Conservation (phyloP, 2,888 invertebrate species). For the Tiliacea citrago region DNA sequence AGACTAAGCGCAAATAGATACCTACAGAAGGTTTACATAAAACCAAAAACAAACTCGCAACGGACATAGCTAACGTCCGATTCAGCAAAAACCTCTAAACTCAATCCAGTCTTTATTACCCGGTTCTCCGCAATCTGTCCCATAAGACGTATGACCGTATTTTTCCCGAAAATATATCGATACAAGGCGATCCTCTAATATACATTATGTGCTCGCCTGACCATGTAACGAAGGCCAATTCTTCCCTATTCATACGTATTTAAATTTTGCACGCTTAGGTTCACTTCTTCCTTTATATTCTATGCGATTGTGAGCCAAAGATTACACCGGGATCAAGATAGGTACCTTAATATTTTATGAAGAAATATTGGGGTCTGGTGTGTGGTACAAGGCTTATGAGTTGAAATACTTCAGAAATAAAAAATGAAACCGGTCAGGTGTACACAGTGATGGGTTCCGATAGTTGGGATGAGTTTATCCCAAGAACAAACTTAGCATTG, state of each 20-base stretch:
- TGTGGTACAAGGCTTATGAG: slow-evolving; percentile 58
- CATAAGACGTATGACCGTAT: slow-evolving; percentile 33
- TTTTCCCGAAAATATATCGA: slow-evolving; percentile 29
- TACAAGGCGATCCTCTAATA: slow-evolving; percentile 34
- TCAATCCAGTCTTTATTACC: slow-evolving; percentile 36
- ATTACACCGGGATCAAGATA: slow-evolving; percentile 80
- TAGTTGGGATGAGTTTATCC: too few species aligned
- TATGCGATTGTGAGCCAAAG: slow-evolving; percentile 80
- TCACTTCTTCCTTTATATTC: slow-evolving; percentile 70
- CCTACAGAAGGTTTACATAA: not conserved
- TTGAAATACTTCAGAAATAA: not conserved
- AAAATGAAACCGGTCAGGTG: too few species aligned
- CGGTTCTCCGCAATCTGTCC: slow-evolving; percentile 31
- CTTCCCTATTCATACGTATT: slow-evolving; percentile 61
- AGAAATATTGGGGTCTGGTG: slow-evolving; percentile 78
- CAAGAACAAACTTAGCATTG: too few species aligned
- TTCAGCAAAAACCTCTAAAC: slow-evolving; percentile 11
- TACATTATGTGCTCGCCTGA: slow-evolving; percentile 44
- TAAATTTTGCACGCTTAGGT: slow-evolving; percentile 71
- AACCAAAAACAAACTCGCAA: not conserved
- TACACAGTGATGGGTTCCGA: too few species aligned
- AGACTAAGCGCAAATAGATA: not conserved
- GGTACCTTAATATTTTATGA: slow-evolving; percentile 86
- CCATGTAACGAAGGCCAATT: slow-evolving; percentile 47
- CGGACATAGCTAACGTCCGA: not conserved